Evolutionary conservation across 2,797 vertebrate species (phyloP).

Genomic region (Diceros bicornis): DNA sequence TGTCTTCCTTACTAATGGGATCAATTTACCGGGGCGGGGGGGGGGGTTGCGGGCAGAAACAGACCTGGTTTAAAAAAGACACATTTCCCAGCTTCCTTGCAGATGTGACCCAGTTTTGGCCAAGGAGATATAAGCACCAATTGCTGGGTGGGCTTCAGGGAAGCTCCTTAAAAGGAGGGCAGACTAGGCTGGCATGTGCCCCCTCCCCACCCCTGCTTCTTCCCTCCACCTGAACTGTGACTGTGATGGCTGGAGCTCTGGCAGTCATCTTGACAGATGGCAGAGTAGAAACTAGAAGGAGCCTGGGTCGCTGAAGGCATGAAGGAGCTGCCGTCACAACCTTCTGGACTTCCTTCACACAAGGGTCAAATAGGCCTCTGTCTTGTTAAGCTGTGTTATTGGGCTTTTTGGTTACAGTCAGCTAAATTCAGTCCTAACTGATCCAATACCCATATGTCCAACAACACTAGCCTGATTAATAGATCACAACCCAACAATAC

Average conservation of each 20-base stretch:
- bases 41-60: neutral
- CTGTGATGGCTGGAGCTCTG: neutral
- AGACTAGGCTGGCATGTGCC: neutral
- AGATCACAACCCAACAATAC: neutral
- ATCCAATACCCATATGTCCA: neutral
- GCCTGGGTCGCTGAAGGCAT: neutral
- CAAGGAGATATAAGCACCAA: neutral
- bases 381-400: neutral
- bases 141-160: neutral
- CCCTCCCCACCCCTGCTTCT: accelerated
- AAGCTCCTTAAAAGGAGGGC: neutral
- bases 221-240: neutral
- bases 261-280: neutral
- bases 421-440: neutral
- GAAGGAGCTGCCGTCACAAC: neutral
- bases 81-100: neutral
- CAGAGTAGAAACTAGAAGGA: slow-evolving; percentile 18
- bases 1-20: neutral
- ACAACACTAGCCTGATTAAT: neutral
- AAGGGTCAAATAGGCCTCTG: neutral
- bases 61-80: neutral
- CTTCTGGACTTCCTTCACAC: neutral
- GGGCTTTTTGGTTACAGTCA: neutral
- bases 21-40: neutral
- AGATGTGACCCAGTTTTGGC: neutral